Percentiles rank a stretch among this genome's conserved stretches.
phyloP scores from a whole-genome alignment of 2,888 invertebrate species.

The Cataglyphis albicans region DNA sequence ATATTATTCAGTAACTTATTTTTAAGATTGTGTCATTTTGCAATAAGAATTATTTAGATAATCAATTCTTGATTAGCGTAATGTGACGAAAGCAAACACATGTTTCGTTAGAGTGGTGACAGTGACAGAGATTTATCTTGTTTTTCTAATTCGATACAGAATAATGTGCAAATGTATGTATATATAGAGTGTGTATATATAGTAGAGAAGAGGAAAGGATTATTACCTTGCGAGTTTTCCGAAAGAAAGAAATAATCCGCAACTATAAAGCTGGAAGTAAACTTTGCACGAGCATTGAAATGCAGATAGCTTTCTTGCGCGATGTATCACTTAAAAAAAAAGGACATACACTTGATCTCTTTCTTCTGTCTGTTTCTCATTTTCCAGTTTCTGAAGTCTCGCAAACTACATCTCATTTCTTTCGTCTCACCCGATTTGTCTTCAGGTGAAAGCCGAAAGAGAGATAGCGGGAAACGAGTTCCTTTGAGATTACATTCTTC shows the following conservation, averaged over 20 bases:
- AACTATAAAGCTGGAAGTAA: slow-evolving; percentile 25
- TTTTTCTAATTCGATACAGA: slow-evolving; percentile 2
- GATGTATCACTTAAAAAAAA: not conserved
- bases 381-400: slow-evolving; percentile 1
- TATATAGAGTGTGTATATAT: too few relatives aligned
- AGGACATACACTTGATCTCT: slow-evolving; percentile 4
- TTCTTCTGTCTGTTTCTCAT: slow-evolving; percentile 23
- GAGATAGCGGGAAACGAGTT: slow-evolving; percentile 50
- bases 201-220: not conserved
- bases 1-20: not conserved
- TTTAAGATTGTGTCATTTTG: not conserved
- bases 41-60: not conserved
- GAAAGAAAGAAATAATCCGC: slow-evolving; percentile 39
- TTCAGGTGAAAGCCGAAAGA: slow-evolving; percentile 44
- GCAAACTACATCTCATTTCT: slow-evolving; percentile 2
- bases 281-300: slow-evolving; percentile 56
- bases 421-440: slow-evolving; percentile 18
- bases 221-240: slow-evolving; percentile 16
- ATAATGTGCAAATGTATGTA: too few relatives aligned
- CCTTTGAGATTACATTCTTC: slow-evolving; percentile 56
- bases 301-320: slow-evolving; percentile 51
- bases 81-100: slow-evolving; percentile 27
- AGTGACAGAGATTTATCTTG: slow-evolving; percentile 19
- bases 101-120: not conserved
- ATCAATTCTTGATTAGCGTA: not conserved